Conservation (phyloP, 2,113 vertebrate genomes). For the Porphyrio hochstetteri region DNA sequence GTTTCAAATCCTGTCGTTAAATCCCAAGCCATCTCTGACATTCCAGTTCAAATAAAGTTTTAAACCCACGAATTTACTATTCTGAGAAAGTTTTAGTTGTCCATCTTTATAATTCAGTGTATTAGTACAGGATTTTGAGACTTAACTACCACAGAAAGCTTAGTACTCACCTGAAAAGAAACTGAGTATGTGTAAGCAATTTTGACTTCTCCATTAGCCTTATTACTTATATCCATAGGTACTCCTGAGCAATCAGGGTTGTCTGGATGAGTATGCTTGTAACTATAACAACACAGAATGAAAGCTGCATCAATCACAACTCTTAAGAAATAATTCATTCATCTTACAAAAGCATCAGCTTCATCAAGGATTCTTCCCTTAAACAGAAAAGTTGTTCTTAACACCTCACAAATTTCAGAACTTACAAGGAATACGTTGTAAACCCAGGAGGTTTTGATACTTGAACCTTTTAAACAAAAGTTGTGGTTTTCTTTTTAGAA, state of each 20-base stretch:
- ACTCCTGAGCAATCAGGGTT: constrained; percentile 80
- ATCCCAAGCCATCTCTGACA: not conserved
- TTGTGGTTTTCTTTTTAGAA: too few relatives aligned
- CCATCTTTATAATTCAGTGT: not conserved
- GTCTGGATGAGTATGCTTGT: constrained; percentile 81
- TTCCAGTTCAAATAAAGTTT: not conserved
- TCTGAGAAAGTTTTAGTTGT: not conserved
- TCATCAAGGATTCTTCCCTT: not conserved
- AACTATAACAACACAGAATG: constrained; percentile 71
- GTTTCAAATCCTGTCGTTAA: not conserved
- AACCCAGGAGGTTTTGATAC: not conserved
- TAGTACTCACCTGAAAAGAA: constrained; percentile 82
- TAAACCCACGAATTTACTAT: not conserved
- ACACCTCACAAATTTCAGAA: not conserved
- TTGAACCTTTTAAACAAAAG: not conserved
- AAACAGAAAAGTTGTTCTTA: not conserved
- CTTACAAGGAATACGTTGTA: not conserved
- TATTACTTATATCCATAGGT: constrained; percentile 90
- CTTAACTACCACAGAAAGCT: not conserved
- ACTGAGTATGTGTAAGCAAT: constrained; percentile 91
- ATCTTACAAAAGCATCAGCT: not conserved
- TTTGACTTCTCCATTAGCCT: constrained; percentile 78
- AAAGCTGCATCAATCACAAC: not conserved
- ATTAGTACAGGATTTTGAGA: not conserved
- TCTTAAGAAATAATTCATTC: not conserved